Evolutionary conservation across 2,113 vertebrate genomes (phyloP).

Genomic region (Geothlypis trichas): DNA sequence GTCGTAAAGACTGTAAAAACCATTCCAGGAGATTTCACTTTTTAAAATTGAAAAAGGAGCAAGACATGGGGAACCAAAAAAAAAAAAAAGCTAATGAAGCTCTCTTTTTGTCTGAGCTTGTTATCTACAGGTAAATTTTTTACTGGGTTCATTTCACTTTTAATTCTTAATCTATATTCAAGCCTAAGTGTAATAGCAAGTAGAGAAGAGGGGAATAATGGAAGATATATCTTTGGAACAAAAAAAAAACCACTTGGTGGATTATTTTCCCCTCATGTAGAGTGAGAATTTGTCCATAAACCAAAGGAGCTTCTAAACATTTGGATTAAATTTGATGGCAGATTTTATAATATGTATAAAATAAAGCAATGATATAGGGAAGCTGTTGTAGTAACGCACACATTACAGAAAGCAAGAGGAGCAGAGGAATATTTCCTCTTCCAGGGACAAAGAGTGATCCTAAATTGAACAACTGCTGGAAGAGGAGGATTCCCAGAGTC

Average conservation of each 20-base stretch:
- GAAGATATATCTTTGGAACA: neutral
- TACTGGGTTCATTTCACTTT: constrained; percentile 3
- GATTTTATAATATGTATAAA: neutral
- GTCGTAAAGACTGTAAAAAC: constrained; percentile 6
- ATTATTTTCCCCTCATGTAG: neutral
- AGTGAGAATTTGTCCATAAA: neutral
- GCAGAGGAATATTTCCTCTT: neutral
- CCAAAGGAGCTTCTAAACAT: neutral
- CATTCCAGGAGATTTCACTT: constrained; percentile 7
- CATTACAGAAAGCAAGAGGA: neutral
- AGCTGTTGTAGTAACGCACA: neutral
- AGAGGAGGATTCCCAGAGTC: neutral
- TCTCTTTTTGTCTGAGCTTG: neutral
- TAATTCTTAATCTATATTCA: constrained; percentile 51
- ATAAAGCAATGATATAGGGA: neutral
- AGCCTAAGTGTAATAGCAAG: neutral
- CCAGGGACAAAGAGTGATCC: neutral
- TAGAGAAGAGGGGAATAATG: neutral
- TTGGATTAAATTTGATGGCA: neutral
- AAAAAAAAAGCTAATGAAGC: neutral
- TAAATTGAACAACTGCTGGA: neutral
- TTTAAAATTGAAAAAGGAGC: constrained; percentile 17
- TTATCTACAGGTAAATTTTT: constrained; percentile 27
- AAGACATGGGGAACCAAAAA: neutral
- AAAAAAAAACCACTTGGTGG: neutral